A percentile compares a stretch with the other conserved stretches of the same genome.
phyloP scores from a whole-genome alignment of 2,113 vertebrate genomes.

The Hippocampus guttulatus region DNA sequence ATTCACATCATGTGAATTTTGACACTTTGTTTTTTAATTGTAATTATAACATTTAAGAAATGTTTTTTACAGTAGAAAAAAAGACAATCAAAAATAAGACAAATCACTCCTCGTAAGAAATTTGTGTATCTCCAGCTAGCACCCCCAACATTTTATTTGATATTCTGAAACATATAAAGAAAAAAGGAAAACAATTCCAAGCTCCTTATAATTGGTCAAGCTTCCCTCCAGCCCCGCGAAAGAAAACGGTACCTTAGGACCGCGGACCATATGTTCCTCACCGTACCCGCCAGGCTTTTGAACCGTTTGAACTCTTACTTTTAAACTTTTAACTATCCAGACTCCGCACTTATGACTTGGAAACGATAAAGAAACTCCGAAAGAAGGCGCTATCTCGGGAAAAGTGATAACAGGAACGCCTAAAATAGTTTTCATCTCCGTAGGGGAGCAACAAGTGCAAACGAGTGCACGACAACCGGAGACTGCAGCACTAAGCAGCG shows the following conservation, averaged over 20 bases:
- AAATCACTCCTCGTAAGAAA: too few species aligned
- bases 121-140: too few species aligned
- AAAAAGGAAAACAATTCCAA: too few species aligned
- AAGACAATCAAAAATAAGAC: too few species aligned
- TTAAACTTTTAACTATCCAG: background rate
- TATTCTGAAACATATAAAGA: too few species aligned
- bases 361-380: background rate
- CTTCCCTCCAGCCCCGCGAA: too few species aligned
- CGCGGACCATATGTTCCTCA: background rate
- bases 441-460: constrained; percentile 62
- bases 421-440: background rate
- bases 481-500: constrained; percentile 16
- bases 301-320: background rate
- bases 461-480: constrained; percentile 20
- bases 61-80: background rate
- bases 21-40: background rate
- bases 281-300: background rate
- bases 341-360: background rate
- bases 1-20: background rate
- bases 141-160: too few species aligned
- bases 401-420: background rate
- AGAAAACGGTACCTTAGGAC: background rate
- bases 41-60: too few species aligned
- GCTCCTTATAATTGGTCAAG: too few species aligned
- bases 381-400: background rate